Evolutionary conservation across 2,113 vertebrate species (phyloP).

Genomic region (Charina bottae): DNA sequence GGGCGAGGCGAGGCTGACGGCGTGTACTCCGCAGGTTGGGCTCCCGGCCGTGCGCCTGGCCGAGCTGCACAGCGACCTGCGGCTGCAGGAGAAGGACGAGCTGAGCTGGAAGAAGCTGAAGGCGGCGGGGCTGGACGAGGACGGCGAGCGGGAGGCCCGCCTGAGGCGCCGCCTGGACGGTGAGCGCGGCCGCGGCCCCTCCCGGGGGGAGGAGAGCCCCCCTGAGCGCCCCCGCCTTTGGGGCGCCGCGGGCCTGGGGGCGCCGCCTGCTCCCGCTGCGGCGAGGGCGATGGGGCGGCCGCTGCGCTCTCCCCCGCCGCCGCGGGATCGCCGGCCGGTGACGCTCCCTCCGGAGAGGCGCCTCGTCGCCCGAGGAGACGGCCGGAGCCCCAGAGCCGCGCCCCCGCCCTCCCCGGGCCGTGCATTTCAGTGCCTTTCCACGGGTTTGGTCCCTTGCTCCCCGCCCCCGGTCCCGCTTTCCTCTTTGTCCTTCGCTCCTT

Average conservation of each 20-base stretch:
- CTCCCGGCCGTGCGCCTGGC: constrained; percentile 84
- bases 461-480: no score
- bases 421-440: no score
- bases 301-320: no score
- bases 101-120: constrained; percentile 94
- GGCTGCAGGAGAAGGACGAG: constrained; percentile 94
- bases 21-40: constrained; percentile 76
- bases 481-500: no score
- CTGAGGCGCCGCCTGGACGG: constrained; percentile 84
- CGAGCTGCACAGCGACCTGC: constrained; percentile 93
- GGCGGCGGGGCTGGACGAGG: constrained; percentile 87
- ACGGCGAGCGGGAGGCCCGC: constrained; percentile 89
- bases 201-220: no score
- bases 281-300: no score
- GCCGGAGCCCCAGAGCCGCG: background rate
- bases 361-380: background rate
- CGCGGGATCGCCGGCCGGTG: no score
- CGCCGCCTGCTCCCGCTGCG: no score
- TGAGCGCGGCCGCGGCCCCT: constrained; percentile 17
- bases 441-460: no score
- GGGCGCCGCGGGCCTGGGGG: background rate
- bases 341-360: no score
- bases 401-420: background rate
- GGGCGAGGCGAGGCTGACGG: background rate
- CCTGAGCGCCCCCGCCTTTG: no score